phyloP scores from a whole-genome alignment of 2,113 vertebrate species.

The Hystrix brachyura region DNA sequence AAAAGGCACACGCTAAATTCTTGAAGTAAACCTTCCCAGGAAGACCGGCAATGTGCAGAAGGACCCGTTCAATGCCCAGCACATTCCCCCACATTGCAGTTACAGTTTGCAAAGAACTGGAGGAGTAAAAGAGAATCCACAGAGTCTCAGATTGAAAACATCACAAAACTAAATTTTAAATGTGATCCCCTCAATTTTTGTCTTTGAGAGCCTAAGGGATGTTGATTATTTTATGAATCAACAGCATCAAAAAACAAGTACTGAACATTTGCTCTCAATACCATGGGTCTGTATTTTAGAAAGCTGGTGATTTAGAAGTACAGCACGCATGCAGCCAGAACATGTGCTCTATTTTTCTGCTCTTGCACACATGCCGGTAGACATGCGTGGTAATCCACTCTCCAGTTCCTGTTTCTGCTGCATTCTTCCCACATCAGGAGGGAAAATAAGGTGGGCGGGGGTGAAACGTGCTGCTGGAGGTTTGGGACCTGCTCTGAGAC shows the following conservation, averaged over 20 bases:
- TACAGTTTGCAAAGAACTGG: not conserved
- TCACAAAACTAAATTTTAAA: not conserved
- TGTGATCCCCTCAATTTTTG: not conserved
- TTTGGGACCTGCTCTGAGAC: not conserved
- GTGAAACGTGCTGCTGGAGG: not conserved
- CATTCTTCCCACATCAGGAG: not conserved
- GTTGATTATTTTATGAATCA: not conserved
- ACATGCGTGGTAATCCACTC: not conserved
- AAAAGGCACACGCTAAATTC: not conserved
- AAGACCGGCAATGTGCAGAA: not conserved
- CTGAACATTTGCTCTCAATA: not conserved
- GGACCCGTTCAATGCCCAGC: not conserved
- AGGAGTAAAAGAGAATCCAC: not conserved
- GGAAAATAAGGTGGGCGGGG: not conserved
- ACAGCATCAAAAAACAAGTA: not conserved
- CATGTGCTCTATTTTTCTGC: not conserved
- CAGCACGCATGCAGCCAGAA: not conserved
- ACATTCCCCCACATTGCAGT: not conserved
- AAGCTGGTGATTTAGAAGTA: not conserved
- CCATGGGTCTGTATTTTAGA: not conserved
- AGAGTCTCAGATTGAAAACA: not conserved
- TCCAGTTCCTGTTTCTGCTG: not conserved
- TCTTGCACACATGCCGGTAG: slow-evolving; percentile 22
- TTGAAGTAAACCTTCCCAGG: not conserved
- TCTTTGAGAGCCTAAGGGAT: not conserved